Evolutionary conservation across 2,888 invertebrate species (phyloP), one percentile per base, ranked within the genome.

Genomic region (Metallyticus violacea): DNA sequence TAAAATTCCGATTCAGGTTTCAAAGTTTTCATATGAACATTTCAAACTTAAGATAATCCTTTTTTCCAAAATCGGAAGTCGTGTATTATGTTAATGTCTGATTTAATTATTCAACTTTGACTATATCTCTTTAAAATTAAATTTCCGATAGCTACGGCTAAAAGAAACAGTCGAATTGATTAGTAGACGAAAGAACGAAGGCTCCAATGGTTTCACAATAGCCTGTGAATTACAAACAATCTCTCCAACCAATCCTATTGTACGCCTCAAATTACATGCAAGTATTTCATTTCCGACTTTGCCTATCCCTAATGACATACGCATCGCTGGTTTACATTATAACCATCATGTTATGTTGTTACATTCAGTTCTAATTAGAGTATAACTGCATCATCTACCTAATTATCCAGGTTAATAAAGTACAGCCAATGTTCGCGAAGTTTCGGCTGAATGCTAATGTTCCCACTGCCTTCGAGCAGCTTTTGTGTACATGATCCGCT

Each of bases 331-430:
- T 15, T 62, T 62, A 62, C 40, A 62, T 62, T 62, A 62, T 62
- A 62, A 22, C 40, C 40, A 62, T 62, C 40, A 9, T 62, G 40
- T 62, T 62, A 62, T 62, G 40, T 62, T 62, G 40, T 62, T 62
- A 62, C 40, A 62, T 62, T 85, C 80, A 81, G 28, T 80, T 81
- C 29, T 78, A 86, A 81, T 81, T 86, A 82, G 81, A 81, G 78
- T 29, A 82, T 86, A 86, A 81, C 86, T 86, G 76, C 26, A 77
- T 26, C 76, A 81, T 81, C 77, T 30, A 81, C 28, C 86, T 86
- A 86, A 86, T 86, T 86, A 86, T 86, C 81, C 77, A 27, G 28
- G 76, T 77, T 85, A 85, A 85, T 81, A 85, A 81, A 85, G 85
- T 80, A 81, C 25, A 29, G 81, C 26, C 40, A 62, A 81, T 29